These are phyloP conservation scores for Clostera curtula DNA, from an alignment of 2,888 invertebrate genomes.

Conservation along the genomic window DNA sequence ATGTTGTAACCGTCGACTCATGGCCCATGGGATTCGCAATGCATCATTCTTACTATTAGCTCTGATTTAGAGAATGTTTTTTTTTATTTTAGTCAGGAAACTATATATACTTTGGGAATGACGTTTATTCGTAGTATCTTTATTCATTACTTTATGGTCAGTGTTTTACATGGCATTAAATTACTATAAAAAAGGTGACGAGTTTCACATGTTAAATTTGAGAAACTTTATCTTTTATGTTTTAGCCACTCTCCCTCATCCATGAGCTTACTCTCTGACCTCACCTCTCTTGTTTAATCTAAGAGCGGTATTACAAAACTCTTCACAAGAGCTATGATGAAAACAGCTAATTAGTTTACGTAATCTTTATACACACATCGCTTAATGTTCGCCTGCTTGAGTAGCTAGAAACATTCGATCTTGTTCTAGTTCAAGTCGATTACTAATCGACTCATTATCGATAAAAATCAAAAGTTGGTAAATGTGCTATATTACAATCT, in stretches of 20 bases:
- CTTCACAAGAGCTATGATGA: constrained; percentile 22
- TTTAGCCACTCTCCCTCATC: no score
- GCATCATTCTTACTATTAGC: constrained; percentile 5
- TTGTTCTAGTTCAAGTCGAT: constrained; percentile 4
- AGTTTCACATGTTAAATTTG: no score
- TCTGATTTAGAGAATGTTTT: no score
- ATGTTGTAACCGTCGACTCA: no score
- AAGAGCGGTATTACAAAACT: constrained; percentile 21
- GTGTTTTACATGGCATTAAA: no score
- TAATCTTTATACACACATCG: constrained; percentile 23
- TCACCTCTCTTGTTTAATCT: constrained; percentile 17
- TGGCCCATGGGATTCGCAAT: no score
- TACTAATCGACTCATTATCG: constrained; percentile 8
- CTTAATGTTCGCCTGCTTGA: constrained; percentile 23
- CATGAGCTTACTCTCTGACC: not conserved
- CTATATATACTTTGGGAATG: no score
- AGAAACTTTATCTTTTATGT: no score
- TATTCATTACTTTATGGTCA: no score
- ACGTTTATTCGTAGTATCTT: no score
- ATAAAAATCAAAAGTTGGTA: constrained; percentile 9
- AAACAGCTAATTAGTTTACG: constrained; percentile 36
- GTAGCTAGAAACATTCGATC: constrained; percentile 13
- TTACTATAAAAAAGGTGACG: no score
- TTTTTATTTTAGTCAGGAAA: no score
- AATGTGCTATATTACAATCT: not conserved